Evolutionary conservation across 2,888 invertebrate species (phyloP).

Genomic region (Caenorhabditis drosophilae): DNA sequence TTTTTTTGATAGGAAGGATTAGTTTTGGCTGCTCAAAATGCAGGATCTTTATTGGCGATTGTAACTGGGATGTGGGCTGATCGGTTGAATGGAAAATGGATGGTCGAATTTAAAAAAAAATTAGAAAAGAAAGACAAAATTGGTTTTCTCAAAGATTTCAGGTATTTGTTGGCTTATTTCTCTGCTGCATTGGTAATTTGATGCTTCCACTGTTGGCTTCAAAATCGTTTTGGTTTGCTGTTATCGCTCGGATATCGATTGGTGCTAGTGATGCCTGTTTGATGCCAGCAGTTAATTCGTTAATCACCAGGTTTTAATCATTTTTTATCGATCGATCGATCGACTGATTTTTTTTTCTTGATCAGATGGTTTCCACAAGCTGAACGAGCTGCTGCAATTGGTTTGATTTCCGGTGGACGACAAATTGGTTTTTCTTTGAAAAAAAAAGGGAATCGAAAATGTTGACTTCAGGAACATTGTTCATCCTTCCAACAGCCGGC

Average conservation of each 20-base stretch:
- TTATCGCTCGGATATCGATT: conserved; percentile 56
- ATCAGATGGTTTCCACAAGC: conserved; percentile 64
- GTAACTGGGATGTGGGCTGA: conserved; percentile 65
- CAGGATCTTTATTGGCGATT: conserved; percentile 61
- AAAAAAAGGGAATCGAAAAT: background rate
- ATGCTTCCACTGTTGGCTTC: conserved; percentile 54
- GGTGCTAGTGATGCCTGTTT: conserved; percentile 66
- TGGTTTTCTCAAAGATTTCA: too few species aligned
- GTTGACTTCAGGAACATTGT: conserved; percentile 54
- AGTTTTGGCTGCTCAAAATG: conserved; percentile 66
- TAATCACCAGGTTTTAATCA: conserved; percentile 63
- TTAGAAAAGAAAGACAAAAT: too few species aligned
- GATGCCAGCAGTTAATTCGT: conserved; percentile 63
- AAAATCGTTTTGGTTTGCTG: conserved; percentile 62
- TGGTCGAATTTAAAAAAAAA: too few species aligned
- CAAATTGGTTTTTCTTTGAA: conserved; percentile 51
- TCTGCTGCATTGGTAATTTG: conserved; percentile 60
- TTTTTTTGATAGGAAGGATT: conserved; percentile 58
- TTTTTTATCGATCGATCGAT: background rate
- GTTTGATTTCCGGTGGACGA: conserved; percentile 64
- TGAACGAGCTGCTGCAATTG: conserved; percentile 65
- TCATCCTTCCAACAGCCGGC: conserved; percentile 66
- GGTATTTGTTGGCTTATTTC: conserved; percentile 54
- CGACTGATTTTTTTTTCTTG: conserved; percentile 8
- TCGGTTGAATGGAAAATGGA: conserved; percentile 64